Conservation (phyloP, 2,113 vertebrate genomes). For the Pheucticus melanocephalus region DNA sequence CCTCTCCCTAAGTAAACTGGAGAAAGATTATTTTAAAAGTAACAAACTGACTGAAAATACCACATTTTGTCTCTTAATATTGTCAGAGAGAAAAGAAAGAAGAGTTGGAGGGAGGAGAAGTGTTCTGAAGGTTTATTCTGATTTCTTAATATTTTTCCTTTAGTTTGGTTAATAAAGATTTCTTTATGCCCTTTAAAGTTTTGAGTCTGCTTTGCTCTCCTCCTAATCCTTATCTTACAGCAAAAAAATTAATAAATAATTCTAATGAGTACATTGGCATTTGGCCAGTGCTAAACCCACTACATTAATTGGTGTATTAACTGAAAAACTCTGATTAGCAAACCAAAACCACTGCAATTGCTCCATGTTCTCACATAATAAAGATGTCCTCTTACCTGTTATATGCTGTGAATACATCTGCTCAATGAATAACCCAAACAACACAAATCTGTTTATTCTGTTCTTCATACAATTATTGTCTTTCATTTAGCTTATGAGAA, state of each 20-base stretch:
- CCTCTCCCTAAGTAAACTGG: background rate
- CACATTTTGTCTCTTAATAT: background rate
- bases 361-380: conserved; percentile 58
- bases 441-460: background rate
- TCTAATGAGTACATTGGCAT: background rate
- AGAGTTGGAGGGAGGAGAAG: background rate
- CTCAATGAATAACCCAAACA: background rate
- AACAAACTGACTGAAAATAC: background rate
- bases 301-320: background rate
- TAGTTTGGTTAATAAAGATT: background rate
- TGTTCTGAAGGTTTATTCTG: background rate
- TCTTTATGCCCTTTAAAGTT: background rate
- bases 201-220: background rate
- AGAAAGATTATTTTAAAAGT: background rate
- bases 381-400: conserved; percentile 55
- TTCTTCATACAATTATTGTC: background rate
- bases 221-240: background rate
- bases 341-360: background rate
- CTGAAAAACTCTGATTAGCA: background rate
- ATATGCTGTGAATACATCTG: conserved; percentile 31
- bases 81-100: background rate
- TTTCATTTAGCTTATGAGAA: conserved; percentile 28
- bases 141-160: background rate
- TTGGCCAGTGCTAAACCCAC: background rate
- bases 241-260: background rate